A percentile compares a stretch with the other conserved stretches of the same genome.
These are phyloP conservation scores for Ophiothrix spiculata DNA, from an alignment of 35 echinoderm and acorn worm genomes.

Conservation along the genomic window DNA sequence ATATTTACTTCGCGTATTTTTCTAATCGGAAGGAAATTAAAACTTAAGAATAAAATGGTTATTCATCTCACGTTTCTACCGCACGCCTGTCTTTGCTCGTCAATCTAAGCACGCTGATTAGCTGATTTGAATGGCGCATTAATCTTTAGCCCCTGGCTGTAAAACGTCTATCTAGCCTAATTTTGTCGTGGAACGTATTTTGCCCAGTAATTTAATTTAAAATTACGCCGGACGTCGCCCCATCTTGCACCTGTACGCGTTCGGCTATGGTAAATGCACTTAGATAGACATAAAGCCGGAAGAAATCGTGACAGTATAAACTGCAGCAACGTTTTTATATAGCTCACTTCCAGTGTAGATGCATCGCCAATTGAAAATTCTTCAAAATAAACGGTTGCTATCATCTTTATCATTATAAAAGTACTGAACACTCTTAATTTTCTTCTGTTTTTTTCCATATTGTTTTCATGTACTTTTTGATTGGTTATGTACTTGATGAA, in stretches of 20 bases:
- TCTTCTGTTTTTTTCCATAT: too few species aligned
- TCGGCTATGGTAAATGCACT: background rate
- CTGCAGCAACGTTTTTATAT: too few species aligned
- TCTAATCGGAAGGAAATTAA: background rate
- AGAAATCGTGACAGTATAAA: too few species aligned
- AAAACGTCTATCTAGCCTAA: background rate
- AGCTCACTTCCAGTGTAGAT: too few species aligned
- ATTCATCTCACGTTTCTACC: background rate
- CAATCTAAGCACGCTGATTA: background rate
- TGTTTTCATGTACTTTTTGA: too few species aligned
- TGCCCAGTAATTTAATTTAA: background rate
- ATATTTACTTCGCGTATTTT: background rate
- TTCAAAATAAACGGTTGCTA: too few species aligned
- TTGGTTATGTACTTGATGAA: too few species aligned
- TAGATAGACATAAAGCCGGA: background rate
- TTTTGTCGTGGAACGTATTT: conserved; percentile 1
- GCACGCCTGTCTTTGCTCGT: background rate
- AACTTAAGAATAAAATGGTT: background rate
- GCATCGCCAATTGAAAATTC: too few species aligned
- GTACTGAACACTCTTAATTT: too few species aligned
- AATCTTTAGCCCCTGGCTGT: background rate
- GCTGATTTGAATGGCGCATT: background rate
- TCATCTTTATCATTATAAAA: too few species aligned
- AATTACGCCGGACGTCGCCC: background rate
- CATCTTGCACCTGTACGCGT: background rate